These are phyloP conservation scores for Eupithecia subfuscata DNA, from an alignment of 2,888 invertebrate species.

Conservation along the genomic window DNA sequence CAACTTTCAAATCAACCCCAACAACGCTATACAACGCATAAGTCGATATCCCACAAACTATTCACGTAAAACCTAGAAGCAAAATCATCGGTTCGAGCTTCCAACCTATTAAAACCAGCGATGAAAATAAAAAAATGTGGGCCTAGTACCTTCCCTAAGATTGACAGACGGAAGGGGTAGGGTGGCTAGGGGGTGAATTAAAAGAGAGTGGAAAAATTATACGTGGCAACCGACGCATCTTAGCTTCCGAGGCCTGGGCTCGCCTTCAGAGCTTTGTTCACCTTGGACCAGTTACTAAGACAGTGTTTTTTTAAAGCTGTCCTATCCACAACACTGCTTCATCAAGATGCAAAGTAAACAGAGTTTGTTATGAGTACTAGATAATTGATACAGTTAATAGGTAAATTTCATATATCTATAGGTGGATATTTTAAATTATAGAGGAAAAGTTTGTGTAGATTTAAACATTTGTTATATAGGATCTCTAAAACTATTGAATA, in stretches of 20 bases:
- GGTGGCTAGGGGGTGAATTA: conserved; percentile 71
- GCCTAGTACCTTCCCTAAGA: conserved; percentile 77
- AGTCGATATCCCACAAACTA: conserved; percentile 43
- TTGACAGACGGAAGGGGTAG: conserved; percentile 81
- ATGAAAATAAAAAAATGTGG: conserved; percentile 69
- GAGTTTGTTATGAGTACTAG: background rate
- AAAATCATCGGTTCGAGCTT: conserved; percentile 71
- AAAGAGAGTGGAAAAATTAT: conserved; percentile 82
- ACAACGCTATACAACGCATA: conserved; percentile 17
- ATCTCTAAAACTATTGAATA: too few species aligned
- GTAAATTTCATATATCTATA: too few species aligned
- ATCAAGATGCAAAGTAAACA: background rate
- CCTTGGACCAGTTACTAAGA: background rate
- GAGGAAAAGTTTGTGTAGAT: too few species aligned
- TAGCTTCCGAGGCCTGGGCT: conserved; percentile 67
- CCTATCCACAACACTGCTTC: background rate
- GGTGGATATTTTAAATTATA: too few species aligned
- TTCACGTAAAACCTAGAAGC: conserved; percentile 44
- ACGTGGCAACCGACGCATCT: conserved; percentile 82
- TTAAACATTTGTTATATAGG: too few species aligned
- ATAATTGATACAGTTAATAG: background rate
- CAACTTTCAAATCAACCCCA: conserved; percentile 1
- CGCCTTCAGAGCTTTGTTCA: background rate
- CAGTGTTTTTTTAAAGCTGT: background rate
- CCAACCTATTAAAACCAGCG: conserved; percentile 71